Evolutionary conservation across 1,140 invertebrate species (phyloP), one percentile per base, ranked within the genome.

Genomic region (Apis dorsata): DNA sequence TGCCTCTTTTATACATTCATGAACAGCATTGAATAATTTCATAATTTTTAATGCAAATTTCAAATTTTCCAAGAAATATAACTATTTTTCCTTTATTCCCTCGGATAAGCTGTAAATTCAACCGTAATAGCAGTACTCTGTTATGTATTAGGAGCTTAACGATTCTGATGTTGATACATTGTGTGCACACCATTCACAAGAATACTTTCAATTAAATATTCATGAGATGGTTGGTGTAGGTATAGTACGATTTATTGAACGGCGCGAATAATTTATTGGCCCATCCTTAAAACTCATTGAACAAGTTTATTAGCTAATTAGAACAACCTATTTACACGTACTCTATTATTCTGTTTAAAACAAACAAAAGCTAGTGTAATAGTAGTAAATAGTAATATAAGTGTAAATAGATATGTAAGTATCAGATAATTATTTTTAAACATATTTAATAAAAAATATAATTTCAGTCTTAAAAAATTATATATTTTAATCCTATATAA

Each of bases 121-220:
- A 21, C 24, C 11, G 3, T 63, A 76, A 51, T 28, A 19, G 60
- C 24, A 44, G 24, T 9, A 13, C 49, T 65, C 2, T 53, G 17
- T 28, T 63, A 24, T 44, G 24, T 55, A 66, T 77, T 77, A 34
- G 24, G 10, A 63, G 60, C 49, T 76, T 62, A 63, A 76, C n/a
- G 60, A 65, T 76, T 65, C 60, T 53, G 74, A 53, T 53, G 49
- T 76, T 65, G 65, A 76, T 76, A 76, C 60, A 76, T 65, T 63
- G 74, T 76, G 49, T 19, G 49, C 34, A 7, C 34, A 44, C 49
- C 49, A 49, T 65, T 53, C 60, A 28, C n/a, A 34, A 55, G 62
- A 65, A 66, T 77, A 66, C 75, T 77, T 55, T 28, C 51, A 55
- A 66, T 77, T 77, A 77, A 77, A 77, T 77, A 77, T 77, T 77